Conservation (phyloP, 2,113 vertebrate genomes). For the Xyrauchen texanus region DNA sequence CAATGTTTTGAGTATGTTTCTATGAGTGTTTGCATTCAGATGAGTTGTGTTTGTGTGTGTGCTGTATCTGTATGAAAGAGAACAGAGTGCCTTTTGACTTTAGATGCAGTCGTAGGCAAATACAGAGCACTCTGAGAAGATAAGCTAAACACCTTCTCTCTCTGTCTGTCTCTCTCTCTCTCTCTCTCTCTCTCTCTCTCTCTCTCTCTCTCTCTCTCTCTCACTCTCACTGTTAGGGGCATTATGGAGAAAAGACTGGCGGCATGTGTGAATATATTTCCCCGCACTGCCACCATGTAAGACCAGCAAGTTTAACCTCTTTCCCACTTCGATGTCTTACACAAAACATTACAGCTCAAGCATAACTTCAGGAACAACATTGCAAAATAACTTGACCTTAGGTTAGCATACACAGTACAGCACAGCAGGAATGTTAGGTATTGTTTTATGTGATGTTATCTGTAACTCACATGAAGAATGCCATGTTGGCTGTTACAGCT, state of each 20-base stretch:
- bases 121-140: constrained; percentile 22
- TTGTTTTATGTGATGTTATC: not conserved
- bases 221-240: constrained; percentile 71
- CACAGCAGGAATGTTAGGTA: no score
- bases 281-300: constrained; percentile 82
- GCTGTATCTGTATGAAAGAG: no score
- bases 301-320: constrained; percentile 52
- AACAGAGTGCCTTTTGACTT: no score
- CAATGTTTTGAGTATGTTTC: no score
- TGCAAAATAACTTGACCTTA: no score
- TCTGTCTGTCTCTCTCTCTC: no score
- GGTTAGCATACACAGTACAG: no score
- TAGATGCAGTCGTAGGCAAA: constrained; percentile 22
- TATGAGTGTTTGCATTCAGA: no score
- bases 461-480: not conserved
- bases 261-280: constrained; percentile 83
- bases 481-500: not conserved
- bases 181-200: no score
- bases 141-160: constrained; percentile 29
- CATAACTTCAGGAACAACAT: no score
- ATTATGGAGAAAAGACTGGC: constrained; percentile 86
- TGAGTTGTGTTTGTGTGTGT: no score
- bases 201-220: no score
- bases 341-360: not conserved
- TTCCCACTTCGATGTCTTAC: not conserved